Evolutionary conservation across 2,113 vertebrate species (phyloP).

Genomic region (human (Homo sapiens)): DNA sequence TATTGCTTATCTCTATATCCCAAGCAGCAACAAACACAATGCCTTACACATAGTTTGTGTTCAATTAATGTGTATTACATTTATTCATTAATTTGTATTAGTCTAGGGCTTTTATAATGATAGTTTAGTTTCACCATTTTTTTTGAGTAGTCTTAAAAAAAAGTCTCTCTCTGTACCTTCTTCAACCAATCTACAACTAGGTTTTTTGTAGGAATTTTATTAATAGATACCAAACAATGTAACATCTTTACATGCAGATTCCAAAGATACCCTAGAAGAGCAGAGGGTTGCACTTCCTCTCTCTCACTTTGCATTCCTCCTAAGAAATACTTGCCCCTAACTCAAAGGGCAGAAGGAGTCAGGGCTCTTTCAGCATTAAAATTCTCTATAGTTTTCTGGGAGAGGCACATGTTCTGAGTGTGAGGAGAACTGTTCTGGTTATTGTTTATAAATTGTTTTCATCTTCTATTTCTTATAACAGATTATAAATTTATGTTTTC

Average conservation of each 20-base stretch:
- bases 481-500: not conserved
- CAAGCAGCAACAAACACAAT: not conserved
- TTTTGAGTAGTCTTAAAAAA: not conserved
- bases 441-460: not conserved
- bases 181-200: not conserved
- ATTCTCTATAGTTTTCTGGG: not conserved
- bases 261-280: not conserved
- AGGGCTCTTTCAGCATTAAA: not conserved
- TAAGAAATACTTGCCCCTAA: not conserved
- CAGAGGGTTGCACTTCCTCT: not conserved
- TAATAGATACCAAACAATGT: not conserved
- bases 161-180: not conserved
- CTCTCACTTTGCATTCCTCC: not conserved
- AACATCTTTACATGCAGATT: not conserved
- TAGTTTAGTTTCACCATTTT: not conserved
- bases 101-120: not conserved
- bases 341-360: not conserved
- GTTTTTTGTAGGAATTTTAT: not conserved
- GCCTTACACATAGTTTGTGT: not conserved
- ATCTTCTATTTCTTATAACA: not conserved
- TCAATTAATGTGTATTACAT: not conserved
- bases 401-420: not conserved
- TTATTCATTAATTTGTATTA: not conserved
- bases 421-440: not conserved
- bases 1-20: not conserved